Conservation (phyloP, 92 coral and sea anemone genomes). For the Epizoanthus rinbou region DNA sequence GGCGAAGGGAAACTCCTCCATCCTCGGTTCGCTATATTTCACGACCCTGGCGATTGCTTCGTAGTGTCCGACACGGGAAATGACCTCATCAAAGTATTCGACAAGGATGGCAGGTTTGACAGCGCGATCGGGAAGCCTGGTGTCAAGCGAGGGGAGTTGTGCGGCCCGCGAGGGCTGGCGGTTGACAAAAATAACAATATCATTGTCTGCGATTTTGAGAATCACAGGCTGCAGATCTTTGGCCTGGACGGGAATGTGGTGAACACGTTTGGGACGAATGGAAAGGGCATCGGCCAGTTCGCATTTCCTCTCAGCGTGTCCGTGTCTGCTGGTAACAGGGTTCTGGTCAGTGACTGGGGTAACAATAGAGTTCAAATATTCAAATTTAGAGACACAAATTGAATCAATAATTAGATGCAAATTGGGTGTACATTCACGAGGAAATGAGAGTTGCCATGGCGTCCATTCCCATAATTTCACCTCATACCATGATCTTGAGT, state of each 20-base stretch:
- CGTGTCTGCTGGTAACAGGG: constrained; percentile 65
- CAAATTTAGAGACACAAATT: constrained; percentile 68
- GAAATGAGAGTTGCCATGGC: too few relatives aligned
- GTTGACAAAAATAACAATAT: constrained; percentile 72
- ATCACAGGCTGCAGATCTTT: constrained; percentile 82
- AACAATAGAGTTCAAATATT: constrained; percentile 84
- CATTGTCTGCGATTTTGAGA: constrained; percentile 89
- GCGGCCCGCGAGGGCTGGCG: constrained; percentile 88
- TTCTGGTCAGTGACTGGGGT: constrained; percentile 92
- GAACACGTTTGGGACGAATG: constrained; percentile 83
- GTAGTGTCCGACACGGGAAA: constrained; percentile 90
- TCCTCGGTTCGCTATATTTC: constrained; percentile 81
- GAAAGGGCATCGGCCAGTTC: constrained; percentile 92
- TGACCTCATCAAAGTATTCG: constrained; percentile 83
- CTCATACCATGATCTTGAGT: too few relatives aligned
- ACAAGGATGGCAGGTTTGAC: constrained; percentile 73
- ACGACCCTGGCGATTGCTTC: constrained; percentile 70
- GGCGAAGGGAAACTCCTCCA: constrained; percentile 77
- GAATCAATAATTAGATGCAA: background rate
- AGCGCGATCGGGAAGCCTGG: constrained; percentile 77
- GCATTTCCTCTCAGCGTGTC: constrained; percentile 90
- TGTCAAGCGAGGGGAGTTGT: constrained; percentile 71
- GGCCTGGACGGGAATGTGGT: constrained; percentile 70
- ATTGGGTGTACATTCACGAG: background rate
- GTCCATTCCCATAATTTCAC: too few relatives aligned